phyloP scores from a whole-genome alignment of 2,797 vertebrate species.

The Sebastes cheni region DNA sequence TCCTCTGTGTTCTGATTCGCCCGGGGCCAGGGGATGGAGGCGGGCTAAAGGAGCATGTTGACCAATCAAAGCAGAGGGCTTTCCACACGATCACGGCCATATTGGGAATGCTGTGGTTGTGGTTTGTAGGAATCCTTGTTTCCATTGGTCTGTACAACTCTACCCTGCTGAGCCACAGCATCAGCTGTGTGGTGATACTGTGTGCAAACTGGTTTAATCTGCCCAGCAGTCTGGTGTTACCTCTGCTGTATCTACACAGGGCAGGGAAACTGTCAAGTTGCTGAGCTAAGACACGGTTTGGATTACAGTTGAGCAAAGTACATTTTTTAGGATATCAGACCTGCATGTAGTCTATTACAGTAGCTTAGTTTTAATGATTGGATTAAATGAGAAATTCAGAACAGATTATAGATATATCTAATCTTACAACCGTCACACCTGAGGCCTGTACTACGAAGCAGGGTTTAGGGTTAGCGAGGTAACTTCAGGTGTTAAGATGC shows the following conservation, averaged over 20 bases:
- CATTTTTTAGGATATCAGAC: not conserved
- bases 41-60: not conserved
- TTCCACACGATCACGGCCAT: constrained; percentile 1
- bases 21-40: not conserved
- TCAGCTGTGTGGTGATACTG: rapidly evolving
- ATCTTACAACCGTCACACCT: not conserved
- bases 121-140: not conserved
- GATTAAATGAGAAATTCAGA: not conserved
- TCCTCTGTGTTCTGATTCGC: constrained; percentile 22
- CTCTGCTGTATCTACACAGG: not conserved
- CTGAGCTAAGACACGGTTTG: not conserved
- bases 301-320: not conserved
- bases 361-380: not conserved
- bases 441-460: not conserved
- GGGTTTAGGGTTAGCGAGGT: not conserved
- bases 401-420: not conserved
- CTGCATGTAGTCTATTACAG: not conserved
- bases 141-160: rapidly evolving
- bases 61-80: constrained; percentile 12
- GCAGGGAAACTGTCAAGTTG: not conserved
- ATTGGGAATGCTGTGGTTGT: not conserved
- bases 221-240: not conserved
- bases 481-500: too few species aligned
- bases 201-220: not conserved
- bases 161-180: rapidly evolving